These are phyloP conservation scores for Halcyon senegalensis DNA, from an alignment of 2,113 vertebrate species.

Conservation along the genomic window DNA sequence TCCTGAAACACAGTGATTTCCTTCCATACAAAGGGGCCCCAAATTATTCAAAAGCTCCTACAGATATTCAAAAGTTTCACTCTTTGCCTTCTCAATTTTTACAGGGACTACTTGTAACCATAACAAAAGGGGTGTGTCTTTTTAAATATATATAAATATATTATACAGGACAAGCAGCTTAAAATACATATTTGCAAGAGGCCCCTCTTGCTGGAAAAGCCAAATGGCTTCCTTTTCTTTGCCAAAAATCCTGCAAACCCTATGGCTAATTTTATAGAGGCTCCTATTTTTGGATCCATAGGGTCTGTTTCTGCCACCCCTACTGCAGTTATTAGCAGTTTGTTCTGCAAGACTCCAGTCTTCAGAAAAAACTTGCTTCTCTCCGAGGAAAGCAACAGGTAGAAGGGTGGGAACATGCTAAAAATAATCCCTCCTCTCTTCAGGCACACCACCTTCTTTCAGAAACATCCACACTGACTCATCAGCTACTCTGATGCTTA, in stretches of 20 bases:
- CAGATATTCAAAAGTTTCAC: neutral
- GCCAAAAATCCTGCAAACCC: neutral
- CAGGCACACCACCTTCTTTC: neutral
- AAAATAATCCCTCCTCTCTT: neutral
- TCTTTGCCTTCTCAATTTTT: neutral
- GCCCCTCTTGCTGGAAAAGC: neutral
- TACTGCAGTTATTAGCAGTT: neutral
- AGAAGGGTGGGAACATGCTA: neutral
- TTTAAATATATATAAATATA: neutral
- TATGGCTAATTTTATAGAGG: neutral
- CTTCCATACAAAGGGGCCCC: neutral
- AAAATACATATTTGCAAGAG: neutral
- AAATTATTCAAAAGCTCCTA: constrained; percentile 1
- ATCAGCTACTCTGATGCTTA: neutral
- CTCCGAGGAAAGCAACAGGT: neutral
- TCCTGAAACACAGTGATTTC: neutral
- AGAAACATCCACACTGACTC: neutral
- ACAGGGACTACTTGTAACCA: neutral
- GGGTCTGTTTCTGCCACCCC: neutral
- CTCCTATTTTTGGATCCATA: neutral
- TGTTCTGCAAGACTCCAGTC: neutral
- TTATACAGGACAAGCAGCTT: neutral
- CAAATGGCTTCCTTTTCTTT: neutral
- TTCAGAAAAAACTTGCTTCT: neutral
- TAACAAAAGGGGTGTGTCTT: neutral